Evolutionary conservation across 2,888 invertebrate genomes (phyloP), one percentile per base, ranked within the genome.

Genomic region (Conomelus anceps): DNA sequence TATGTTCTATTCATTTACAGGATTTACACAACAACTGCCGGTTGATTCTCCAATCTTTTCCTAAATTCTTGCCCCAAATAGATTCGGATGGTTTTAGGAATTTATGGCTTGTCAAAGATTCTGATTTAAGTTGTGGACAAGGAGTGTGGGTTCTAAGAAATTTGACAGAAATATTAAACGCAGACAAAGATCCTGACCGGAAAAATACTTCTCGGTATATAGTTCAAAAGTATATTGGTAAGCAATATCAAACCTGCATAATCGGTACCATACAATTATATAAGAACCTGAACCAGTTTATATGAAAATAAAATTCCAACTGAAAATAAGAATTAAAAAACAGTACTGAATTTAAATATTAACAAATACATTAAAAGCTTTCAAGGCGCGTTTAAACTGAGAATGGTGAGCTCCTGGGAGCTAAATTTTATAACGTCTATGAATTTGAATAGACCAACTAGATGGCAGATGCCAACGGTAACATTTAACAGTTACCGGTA

Each of bases 81-180:
- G 95, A 96, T 41, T 95, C 97, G 91, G 98, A 99, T 93, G 99
- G 98, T 0, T 95, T 96, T 90, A 95, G 96, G 90, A 98, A 98
- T 93, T 96, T 98, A 91, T 99, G 99, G 98, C 98, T 99, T 91
- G 95, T 98, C 90, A 99, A 99, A 93, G 98, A 98, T 0, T 98
- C 98, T 0, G 98, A 98, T 92, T 97, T 98, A 93, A 98, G 98
- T 91, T 95, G 98, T 13, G 98, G 99, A 0, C 95, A 97, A 92
- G 98, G 98, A 88, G 98, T 99, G 91, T 96, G 96, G 87, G 94
- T 98, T 88, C 96, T 97, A 94, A 97, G 97, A 93, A 96, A 96
- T 92, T 94, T 98, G 26, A 97, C 97, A 91, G 97, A 98, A 92
- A 98, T 99, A 89, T 93, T 97, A 91, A 95, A 95, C 24, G 94